Evolutionary conservation across 2,797 vertebrate species (phyloP).

Genomic region (Notamacropus eugenii): DNA sequence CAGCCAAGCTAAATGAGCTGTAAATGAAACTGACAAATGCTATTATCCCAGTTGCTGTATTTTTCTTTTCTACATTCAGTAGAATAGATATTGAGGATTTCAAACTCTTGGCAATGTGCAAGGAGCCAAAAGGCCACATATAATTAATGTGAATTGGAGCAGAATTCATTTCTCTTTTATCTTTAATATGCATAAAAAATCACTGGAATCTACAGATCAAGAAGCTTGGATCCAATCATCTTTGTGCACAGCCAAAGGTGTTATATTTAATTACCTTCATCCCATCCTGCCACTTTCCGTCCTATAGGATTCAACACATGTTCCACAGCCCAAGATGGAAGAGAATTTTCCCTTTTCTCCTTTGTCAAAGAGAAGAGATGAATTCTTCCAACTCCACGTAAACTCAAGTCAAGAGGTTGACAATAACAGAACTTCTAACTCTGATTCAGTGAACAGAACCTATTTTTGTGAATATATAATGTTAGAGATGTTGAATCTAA

Average conservation of each 20-base stretch:
- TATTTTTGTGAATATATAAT: neutral
- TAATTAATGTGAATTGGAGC: slow-evolving; percentile 64
- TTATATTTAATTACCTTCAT: slow-evolving; percentile 23
- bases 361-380: neutral
- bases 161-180: slow-evolving; percentile 69
- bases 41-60: slow-evolving; percentile 67
- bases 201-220: slow-evolving; percentile 40
- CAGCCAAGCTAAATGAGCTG: slow-evolving; percentile 79
- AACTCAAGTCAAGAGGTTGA: neutral
- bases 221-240: slow-evolving; percentile 26
- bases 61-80: slow-evolving; percentile 78
- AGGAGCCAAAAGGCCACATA: slow-evolving; percentile 67
- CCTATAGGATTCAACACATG: neutral
- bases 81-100: slow-evolving; percentile 75
- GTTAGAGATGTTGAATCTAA: neutral
- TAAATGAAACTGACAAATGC: slow-evolving; percentile 79
- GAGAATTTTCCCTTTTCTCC: neutral
- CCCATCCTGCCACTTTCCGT: neutral
- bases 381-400: neutral
- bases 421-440: neutral
- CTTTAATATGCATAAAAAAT: slow-evolving; percentile 74
- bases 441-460: neutral
- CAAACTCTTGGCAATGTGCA: slow-evolving; percentile 40
- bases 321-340: neutral
- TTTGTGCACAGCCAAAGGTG: slow-evolving; percentile 36